A percentile compares a stretch with the other conserved stretches of the same genome.
phyloP scores from a whole-genome alignment of 2,113 vertebrate species.

The Ctenomys sociabilis region DNA sequence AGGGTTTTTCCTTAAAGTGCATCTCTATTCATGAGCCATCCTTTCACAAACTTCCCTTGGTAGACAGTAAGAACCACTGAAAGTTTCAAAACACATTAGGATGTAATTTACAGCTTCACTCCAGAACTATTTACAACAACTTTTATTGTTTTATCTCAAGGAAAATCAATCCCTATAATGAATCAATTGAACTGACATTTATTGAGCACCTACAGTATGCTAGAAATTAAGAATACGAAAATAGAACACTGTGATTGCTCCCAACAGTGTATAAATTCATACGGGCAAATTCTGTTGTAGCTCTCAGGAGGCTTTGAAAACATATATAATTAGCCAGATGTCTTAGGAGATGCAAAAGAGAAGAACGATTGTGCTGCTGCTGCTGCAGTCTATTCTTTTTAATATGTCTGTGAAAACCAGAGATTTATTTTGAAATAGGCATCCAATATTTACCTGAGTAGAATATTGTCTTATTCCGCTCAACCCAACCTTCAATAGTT shows the following conservation, averaged over 20 bases:
- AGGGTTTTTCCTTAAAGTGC: neutral
- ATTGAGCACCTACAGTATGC: neutral
- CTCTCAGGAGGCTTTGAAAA: neutral
- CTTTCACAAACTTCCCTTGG: neutral
- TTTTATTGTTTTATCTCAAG: neutral
- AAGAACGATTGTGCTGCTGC: neutral
- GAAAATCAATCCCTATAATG: neutral
- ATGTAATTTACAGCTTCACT: slow-evolving; percentile 17
- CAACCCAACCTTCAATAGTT: neutral
- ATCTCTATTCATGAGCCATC: neutral
- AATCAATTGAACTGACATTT: slow-evolving; percentile 10
- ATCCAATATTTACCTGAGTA: neutral
- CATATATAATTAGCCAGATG: neutral
- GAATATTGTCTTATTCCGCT: neutral
- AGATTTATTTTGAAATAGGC: neutral
- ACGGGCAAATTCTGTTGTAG: neutral
- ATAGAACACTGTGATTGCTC: neutral
- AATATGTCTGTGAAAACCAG: neutral
- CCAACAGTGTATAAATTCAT: neutral
- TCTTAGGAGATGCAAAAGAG: neutral
- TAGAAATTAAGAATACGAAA: neutral
- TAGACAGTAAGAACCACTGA: neutral
- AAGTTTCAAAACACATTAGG: slow-evolving; percentile 48
- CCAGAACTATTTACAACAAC: slow-evolving; percentile 17
- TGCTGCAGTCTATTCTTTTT: neutral